phyloP scores from a whole-genome alignment of 1,140 invertebrate species.

The Amyelois transitella region DNA sequence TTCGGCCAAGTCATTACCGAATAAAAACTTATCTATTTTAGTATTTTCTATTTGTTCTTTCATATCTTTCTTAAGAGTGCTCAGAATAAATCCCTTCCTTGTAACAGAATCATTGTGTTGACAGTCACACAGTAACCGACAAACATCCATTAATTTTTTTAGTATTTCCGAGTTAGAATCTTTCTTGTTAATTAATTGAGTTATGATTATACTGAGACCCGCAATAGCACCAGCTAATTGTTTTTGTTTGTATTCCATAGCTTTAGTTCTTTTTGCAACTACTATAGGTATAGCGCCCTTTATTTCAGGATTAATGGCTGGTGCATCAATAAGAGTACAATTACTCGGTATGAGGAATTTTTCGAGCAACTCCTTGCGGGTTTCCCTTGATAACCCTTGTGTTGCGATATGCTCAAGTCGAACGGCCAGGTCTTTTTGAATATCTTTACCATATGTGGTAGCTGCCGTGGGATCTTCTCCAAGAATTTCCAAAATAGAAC shows the following conservation, averaged over 20 bases:
- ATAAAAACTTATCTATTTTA: constrained; percentile 7
- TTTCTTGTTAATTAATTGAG: too few relatives aligned
- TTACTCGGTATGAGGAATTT: constrained; percentile 7
- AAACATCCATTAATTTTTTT: too few relatives aligned
- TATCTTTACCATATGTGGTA: too few relatives aligned
- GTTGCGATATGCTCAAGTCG: neutral
- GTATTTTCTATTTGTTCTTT: constrained; percentile 11
- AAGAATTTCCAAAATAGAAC: too few relatives aligned
- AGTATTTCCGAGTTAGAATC: too few relatives aligned
- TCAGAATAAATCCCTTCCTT: constrained; percentile 8
- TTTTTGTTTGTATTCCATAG: too few relatives aligned
- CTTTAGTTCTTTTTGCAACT: constrained; percentile 1
- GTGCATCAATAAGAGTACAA: constrained; percentile 7
- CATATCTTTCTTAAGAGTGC: constrained; percentile 8
- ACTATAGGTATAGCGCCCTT: constrained; percentile 6
- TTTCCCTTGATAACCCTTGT: constrained; percentile 5
- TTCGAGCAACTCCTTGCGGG: constrained; percentile 5
- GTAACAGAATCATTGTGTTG: constrained; percentile 9
- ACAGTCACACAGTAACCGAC: too few relatives aligned
- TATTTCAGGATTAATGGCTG: constrained; percentile 7
- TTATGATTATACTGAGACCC: too few relatives aligned
- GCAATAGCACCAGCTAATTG: too few relatives aligned
- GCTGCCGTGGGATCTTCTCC: too few relatives aligned
- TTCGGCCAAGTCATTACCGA: constrained; percentile 9
- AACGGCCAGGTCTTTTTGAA: too few relatives aligned